These are phyloP conservation scores for Epinephelus fuscoguttatus DNA, from an alignment of 2,113 vertebrate genomes.

Conservation along the genomic window DNA sequence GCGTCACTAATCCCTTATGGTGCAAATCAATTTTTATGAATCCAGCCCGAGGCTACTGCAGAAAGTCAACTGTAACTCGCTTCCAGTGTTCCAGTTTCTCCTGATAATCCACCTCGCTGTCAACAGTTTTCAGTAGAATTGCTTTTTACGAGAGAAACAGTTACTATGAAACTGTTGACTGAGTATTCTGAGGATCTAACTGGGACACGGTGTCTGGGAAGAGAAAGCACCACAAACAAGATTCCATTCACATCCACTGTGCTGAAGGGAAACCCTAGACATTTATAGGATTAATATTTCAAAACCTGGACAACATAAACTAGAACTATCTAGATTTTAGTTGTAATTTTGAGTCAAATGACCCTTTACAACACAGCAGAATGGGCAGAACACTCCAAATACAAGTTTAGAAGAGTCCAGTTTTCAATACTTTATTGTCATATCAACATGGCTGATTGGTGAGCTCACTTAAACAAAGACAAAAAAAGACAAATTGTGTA, in stretches of 20 bases:
- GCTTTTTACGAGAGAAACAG: not conserved
- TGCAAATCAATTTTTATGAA: too few relatives aligned
- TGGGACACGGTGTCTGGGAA: not conserved
- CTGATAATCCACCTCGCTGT: not conserved
- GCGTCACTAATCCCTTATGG: not conserved
- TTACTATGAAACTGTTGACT: not conserved
- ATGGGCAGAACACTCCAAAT: too few relatives aligned
- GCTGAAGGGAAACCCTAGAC: not conserved
- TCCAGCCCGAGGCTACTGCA: not conserved
- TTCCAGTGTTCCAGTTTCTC: conserved; percentile 4
- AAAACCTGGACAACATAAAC: not conserved
- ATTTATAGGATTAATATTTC: not conserved
- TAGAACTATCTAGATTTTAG: not conserved
- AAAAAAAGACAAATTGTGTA: too few relatives aligned
- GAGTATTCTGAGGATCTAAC: not conserved
- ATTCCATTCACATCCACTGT: not conserved
- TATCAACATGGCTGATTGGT: too few relatives aligned
- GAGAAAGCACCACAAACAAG: not conserved
- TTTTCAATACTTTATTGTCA: too few relatives aligned
- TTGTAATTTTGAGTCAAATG: not conserved
- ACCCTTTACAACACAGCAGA: not conserved
- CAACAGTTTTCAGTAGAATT: conserved; percentile 9
- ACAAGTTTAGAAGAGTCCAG: too few relatives aligned
- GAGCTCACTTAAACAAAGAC: too few relatives aligned
- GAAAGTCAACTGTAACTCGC: conserved; percentile 8